These are phyloP conservation scores for Candoia aspera DNA, from an alignment of 2,113 vertebrate species.

Conservation along the genomic window DNA sequence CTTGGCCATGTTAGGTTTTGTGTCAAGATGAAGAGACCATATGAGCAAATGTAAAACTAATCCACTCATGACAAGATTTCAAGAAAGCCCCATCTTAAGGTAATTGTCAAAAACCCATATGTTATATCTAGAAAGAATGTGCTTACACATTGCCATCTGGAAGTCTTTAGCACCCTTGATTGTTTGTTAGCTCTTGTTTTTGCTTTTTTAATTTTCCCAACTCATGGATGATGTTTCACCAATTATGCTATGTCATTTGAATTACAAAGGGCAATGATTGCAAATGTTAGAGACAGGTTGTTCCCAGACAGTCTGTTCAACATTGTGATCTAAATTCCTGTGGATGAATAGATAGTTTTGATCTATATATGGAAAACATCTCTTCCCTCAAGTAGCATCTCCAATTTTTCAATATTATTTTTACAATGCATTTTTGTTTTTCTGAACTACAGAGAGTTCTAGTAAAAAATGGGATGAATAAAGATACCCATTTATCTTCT, in stretches of 20 bases:
- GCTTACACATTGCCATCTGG: slow-evolving; percentile 10
- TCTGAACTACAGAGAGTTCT: not conserved
- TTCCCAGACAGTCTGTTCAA: not conserved
- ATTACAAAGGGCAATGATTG: not conserved
- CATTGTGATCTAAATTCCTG: not conserved
- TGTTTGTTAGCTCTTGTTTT: slow-evolving; percentile 12
- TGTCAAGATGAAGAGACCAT: not conserved
- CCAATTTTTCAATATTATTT: not conserved
- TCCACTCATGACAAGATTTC: not conserved
- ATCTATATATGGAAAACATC: not conserved
- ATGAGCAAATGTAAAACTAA: not conserved
- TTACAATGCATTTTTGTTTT: not conserved
- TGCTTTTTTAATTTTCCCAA: slow-evolving; percentile 7
- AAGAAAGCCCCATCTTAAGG: not conserved
- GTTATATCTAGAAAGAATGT: slow-evolving; percentile 13
- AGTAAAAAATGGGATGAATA: not conserved
- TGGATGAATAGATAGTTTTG: not conserved
- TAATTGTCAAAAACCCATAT: slow-evolving; percentile 11
- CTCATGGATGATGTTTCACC: slow-evolving; percentile 8
- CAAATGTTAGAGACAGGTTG: not conserved
- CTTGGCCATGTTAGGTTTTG: not conserved
- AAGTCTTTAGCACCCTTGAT: not conserved
- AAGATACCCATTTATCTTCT: not conserved
- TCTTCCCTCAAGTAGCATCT: not conserved
- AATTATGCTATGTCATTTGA: not conserved